These are phyloP conservation scores for Dromaius novaehollandiae DNA, from an alignment of 2,113 vertebrate genomes.

Conservation along the genomic window DNA sequence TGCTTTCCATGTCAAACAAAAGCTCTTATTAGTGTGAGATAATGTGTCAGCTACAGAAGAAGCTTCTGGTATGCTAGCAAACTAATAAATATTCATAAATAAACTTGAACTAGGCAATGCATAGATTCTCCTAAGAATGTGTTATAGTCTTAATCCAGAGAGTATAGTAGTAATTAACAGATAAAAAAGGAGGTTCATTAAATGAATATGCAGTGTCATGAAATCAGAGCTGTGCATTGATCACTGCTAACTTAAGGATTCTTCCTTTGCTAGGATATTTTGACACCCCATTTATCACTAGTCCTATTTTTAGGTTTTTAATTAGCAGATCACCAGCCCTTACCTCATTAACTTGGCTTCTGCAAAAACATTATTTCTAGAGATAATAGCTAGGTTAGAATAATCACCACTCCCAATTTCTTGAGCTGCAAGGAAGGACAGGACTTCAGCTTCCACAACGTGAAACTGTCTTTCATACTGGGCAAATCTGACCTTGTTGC, in stretches of 20 bases:
- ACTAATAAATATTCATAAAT: slow-evolving; percentile 68
- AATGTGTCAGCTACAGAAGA: slow-evolving; percentile 30
- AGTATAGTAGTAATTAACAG: slow-evolving; percentile 83
- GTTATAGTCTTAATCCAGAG: slow-evolving; percentile 76
- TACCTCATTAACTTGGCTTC: slow-evolving; percentile 82
- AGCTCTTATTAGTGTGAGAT: slow-evolving; percentile 42
- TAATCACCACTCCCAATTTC: slow-evolving; percentile 45
- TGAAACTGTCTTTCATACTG: not conserved
- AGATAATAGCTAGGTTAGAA: slow-evolving; percentile 69
- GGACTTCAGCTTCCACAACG: not conserved
- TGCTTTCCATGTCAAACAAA: slow-evolving; percentile 66
- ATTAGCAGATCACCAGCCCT: slow-evolving; percentile 79
- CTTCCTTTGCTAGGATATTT: slow-evolving; percentile 75
- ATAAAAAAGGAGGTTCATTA: slow-evolving; percentile 82
- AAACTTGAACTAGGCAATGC: slow-evolving; percentile 73
- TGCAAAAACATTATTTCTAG: slow-evolving; percentile 73
- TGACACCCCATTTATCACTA: slow-evolving; percentile 85
- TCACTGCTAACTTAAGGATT: slow-evolving; percentile 72
- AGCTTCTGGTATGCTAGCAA: slow-evolving; percentile 18
- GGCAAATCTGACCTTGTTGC: slow-evolving; percentile 25
- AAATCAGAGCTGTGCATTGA: slow-evolving; percentile 79
- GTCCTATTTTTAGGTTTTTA: slow-evolving; percentile 90
- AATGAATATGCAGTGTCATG: slow-evolving; percentile 83
- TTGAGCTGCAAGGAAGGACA: slow-evolving; percentile 41
- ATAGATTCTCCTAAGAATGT: slow-evolving; percentile 57